Base-by-base conservation (phyloP, 2,797 vertebrate genomes). In the Enteromius paludinosus region DNA sequence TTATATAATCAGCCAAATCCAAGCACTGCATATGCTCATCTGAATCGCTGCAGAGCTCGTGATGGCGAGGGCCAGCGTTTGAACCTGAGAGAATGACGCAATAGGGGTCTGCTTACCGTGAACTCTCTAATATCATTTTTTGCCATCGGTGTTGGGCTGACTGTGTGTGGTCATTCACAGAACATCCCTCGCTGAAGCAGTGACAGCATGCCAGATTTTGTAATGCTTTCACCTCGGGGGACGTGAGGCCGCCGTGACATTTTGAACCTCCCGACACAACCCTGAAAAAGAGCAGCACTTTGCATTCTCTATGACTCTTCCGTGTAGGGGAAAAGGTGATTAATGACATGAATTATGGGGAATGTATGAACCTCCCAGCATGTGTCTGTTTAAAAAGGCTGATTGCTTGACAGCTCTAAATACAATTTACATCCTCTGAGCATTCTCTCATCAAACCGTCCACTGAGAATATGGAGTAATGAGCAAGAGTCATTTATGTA, bases 1-100 rank as follows among this genome's bases (percentile, higher is more conserved):
- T 95, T 92, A 95, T 94, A 89, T 94, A 95, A 95, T 95, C 92
- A 90, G 89, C 86, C 88, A 91, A 93, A 93, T 94, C 93, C 92
- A 90, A 85, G 82, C 87, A 35, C 86, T 90, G 89, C 90, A 89
- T 92, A 90, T 90, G 92, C 90, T 93, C 90, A 86, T 89, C 86
- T 76, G 89, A 92, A 88, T 89, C 88, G 91, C 87, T 88, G 89
- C 83, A 86, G 69, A 77, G 83, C 79, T 33, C 15, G 59, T 79
- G 82, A 78, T n/a, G 72, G 17, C 59, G 15, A 52, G 73, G 61
- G 56, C 71, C 81, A 54, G 82, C 20, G 73, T 61, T 68, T 81
- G 45, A 84, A 66, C 75, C n/a, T 54, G 81, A 84, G 84, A 86
- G 78, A 90, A 65, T 86, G 86, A 91, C 85, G 88, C 87, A 89